Percentiles rank a stretch among this genome's conserved stretches.
phyloP scores from a whole-genome alignment of 2,113 vertebrate species.

The Onychorhynchus coronatus region DNA sequence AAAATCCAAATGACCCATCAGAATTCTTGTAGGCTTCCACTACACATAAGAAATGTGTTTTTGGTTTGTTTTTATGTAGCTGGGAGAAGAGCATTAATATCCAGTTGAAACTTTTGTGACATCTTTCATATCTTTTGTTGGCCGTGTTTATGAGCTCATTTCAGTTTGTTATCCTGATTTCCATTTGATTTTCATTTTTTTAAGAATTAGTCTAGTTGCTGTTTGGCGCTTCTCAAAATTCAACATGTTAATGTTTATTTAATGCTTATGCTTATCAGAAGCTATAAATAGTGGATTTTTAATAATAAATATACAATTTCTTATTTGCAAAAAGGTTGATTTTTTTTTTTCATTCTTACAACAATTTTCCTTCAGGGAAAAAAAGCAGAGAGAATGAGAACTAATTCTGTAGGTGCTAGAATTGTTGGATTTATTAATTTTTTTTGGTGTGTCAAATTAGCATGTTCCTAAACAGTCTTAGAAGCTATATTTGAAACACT shows the following conservation, averaged over 20 bases:
- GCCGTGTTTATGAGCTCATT: background rate
- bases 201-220: background rate
- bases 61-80: background rate
- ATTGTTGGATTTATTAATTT: background rate
- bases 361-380: background rate
- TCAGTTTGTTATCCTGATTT: background rate
- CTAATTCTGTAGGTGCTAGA: background rate
- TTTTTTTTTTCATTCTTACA: background rate
- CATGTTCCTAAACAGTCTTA: background rate
- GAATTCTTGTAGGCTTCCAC: background rate
- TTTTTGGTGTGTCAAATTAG: background rate
- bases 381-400: background rate
- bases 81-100: background rate
- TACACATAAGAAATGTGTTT: background rate
- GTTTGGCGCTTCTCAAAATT: background rate
- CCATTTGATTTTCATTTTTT: background rate
- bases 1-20: background rate
- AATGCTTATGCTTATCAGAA: background rate
- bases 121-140: background rate
- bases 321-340: background rate
- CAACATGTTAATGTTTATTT: background rate
- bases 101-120: background rate
- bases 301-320: background rate
- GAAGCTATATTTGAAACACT: background rate
- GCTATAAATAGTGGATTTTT: background rate